Percentiles rank a stretch among this genome's conserved stretches.
Evolutionary conservation across 2,888 invertebrate genomes (phyloP).

Genomic region (Nomada fabriciana): DNA sequence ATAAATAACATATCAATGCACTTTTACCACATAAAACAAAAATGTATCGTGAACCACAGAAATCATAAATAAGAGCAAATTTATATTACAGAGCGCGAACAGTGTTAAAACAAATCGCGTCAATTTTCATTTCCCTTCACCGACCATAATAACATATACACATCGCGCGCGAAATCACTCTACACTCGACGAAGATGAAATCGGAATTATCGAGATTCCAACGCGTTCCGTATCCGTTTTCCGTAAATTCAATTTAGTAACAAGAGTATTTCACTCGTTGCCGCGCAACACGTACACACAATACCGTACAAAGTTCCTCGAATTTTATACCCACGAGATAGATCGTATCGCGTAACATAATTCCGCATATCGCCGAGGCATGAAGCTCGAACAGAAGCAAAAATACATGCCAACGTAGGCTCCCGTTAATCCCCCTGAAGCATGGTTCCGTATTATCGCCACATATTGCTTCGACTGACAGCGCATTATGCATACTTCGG

Average conservation of each 20-base stretch:
- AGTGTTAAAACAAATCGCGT: too few relatives aligned
- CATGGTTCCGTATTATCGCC: neutral
- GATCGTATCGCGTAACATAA: slow-evolving; percentile 7
- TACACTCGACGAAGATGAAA: neutral
- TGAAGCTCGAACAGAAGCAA: neutral
- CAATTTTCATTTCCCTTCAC: too few relatives aligned
- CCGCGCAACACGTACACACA: neutral
- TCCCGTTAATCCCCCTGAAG: neutral
- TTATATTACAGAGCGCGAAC: too few relatives aligned
- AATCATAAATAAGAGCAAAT: too few relatives aligned
- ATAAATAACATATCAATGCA: too few relatives aligned
- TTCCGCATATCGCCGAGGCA: neutral
- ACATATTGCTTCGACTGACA: neutral
- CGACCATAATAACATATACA: neutral
- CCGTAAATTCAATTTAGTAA: neutral
- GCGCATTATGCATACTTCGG: neutral
- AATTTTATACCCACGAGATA: neutral
- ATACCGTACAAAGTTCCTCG: neutral
- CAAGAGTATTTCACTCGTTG: neutral
- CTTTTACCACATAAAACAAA: too few relatives aligned
- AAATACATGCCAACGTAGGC: neutral
- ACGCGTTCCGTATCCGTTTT: neutral
- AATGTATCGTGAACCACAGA: too few relatives aligned
- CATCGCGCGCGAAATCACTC: neutral
- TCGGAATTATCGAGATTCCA: neutral